These are phyloP conservation scores for Anas georgica DNA, from an alignment of 2,797 vertebrate species.

Conservation along the genomic window DNA sequence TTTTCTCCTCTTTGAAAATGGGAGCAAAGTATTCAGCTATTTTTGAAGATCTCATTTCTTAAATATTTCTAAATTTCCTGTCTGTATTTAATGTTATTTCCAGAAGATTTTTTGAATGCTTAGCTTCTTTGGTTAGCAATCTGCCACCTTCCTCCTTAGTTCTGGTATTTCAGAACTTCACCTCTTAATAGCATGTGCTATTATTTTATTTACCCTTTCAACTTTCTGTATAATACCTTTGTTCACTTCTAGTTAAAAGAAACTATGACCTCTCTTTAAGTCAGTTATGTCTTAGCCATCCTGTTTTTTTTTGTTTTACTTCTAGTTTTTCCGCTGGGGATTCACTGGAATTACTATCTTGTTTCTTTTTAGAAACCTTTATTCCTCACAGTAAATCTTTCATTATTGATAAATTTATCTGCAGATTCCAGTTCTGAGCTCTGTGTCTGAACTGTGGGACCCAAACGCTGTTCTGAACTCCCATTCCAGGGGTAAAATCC, in stretches of 20 bases:
- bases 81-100: neutral
- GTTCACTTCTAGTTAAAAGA: neutral
- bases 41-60: neutral
- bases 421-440: neutral
- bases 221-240: neutral
- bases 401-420: neutral
- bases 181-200: neutral
- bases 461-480: neutral
- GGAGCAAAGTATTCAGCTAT: neutral
- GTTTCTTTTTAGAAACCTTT: neutral
- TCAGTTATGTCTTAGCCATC: neutral
- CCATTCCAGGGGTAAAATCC: fast-evolving
- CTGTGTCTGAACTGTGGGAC: neutral
- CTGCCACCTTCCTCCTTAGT: neutral
- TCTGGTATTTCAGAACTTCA: neutral
- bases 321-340: neutral
- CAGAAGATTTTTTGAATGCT: neutral
- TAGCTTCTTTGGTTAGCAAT: neutral
- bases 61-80: neutral
- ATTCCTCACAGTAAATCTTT: neutral
- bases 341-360: neutral
- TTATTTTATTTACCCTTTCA: neutral
- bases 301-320: neutral
- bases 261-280: neutral
- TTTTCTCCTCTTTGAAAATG: neutral